phyloP scores from a whole-genome alignment of 2,113 vertebrate species.

The Conger conger region DNA sequence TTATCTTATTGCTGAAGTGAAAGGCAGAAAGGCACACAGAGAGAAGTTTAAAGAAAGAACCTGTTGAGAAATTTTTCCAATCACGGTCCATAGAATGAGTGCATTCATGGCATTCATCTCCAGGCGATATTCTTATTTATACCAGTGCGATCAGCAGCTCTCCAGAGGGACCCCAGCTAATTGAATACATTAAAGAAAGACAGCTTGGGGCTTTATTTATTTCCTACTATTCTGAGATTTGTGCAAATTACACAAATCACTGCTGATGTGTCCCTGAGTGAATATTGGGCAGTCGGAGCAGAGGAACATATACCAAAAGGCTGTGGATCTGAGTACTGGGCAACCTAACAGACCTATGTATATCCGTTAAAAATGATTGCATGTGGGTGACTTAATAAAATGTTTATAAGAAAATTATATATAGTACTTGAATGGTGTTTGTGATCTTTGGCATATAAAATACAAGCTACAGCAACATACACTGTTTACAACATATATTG shows the following conservation, averaged over 20 bases:
- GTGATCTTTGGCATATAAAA: too few species aligned
- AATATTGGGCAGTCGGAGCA: conserved; percentile 73
- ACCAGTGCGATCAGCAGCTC: conserved; percentile 65
- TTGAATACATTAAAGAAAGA: conserved; percentile 80
- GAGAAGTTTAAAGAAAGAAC: conserved; percentile 76
- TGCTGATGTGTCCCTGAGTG: conserved; percentile 67
- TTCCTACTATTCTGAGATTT: conserved; percentile 75
- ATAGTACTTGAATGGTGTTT: too few species aligned
- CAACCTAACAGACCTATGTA: too few species aligned
- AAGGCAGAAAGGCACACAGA: conserved; percentile 61
- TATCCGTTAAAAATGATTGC: too few species aligned
- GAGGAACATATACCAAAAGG: conserved; percentile 66
- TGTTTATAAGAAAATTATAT: too few species aligned
- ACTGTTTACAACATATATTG: too few species aligned
- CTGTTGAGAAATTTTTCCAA: conserved; percentile 78
- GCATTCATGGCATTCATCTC: conserved; percentile 75
- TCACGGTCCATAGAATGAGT: conserved; percentile 71
- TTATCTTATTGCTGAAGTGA: conserved; percentile 61
- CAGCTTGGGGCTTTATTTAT: conserved; percentile 76
- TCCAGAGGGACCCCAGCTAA: conserved; percentile 76
- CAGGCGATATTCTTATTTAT: conserved; percentile 72
- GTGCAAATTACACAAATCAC: conserved; percentile 77
- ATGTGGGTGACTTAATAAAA: too few species aligned
- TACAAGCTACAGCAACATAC: too few species aligned
- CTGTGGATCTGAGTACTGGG: conserved; percentile 63